Conservation (phyloP, 2,888 invertebrate genomes). For the Zhuqinia jingwanae region DNA sequence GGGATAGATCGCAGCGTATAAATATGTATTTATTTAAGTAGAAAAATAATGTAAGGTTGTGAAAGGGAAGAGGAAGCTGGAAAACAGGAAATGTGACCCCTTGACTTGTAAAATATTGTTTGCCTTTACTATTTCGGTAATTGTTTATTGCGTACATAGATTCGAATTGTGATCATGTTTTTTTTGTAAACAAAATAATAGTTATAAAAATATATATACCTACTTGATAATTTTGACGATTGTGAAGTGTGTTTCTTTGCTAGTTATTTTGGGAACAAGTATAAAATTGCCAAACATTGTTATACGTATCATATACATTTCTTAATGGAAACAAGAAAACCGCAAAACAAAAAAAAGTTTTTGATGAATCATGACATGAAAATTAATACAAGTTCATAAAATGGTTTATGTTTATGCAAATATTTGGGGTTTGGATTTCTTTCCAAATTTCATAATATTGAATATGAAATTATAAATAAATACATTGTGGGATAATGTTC, state of each 20-base stretch:
- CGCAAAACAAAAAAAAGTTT: neutral
- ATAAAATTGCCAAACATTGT: too few relatives aligned
- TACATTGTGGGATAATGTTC: too few relatives aligned
- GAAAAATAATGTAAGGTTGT: too few relatives aligned
- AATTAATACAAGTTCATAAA: too few relatives aligned
- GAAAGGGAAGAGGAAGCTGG: constrained; percentile 19
- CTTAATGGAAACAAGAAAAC: neutral
- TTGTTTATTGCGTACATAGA: constrained; percentile 18
- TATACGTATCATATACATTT: too few relatives aligned
- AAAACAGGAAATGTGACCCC: constrained; percentile 48
- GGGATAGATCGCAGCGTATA: neutral
- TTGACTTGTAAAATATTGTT: constrained; percentile 25
- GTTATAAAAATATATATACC: too few relatives aligned
- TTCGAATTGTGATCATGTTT: neutral
- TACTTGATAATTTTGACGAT: neutral
- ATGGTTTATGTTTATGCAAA: constrained; percentile 2
- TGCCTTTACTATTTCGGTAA: neutral
- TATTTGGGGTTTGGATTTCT: neutral
- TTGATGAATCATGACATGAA: constrained; percentile 5
- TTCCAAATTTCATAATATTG: neutral
- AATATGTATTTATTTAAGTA: constrained; percentile 1
- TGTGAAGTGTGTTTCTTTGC: neutral
- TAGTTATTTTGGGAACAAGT: too few relatives aligned
- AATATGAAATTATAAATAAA: too few relatives aligned
- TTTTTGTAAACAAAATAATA: neutral